These are phyloP conservation scores for Acanthosepion lycidas DNA, from an alignment of 2,888 invertebrate genomes.

Conservation along the genomic window DNA sequence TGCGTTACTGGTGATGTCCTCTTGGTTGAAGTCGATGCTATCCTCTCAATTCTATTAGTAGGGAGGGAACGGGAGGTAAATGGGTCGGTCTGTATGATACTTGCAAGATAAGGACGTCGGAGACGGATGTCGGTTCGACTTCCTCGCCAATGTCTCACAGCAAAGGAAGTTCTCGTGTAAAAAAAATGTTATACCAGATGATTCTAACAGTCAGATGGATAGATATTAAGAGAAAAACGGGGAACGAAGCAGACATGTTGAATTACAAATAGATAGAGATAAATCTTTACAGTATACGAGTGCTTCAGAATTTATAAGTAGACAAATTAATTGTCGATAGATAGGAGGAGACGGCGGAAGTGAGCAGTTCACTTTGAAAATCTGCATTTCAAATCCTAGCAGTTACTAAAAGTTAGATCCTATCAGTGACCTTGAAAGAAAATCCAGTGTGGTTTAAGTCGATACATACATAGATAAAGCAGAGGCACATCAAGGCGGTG, in stretches of 20 bases:
- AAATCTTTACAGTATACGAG: not conserved
- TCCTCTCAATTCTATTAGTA: not conserved
- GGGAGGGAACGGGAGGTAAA: not conserved
- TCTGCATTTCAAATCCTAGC: not conserved
- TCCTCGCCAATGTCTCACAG: not conserved
- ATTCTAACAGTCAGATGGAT: not conserved
- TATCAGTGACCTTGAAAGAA: too few relatives aligned
- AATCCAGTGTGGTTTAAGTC: too few relatives aligned
- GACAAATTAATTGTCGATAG: not conserved
- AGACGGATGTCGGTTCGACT: slow-evolving; percentile 15
- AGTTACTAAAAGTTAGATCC: too few relatives aligned
- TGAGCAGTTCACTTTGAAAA: not conserved
- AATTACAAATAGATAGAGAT: not conserved
- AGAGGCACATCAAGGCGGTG: too few relatives aligned
- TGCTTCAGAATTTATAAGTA: not conserved
- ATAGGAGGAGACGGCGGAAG: not conserved
- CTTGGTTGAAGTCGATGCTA: not conserved
- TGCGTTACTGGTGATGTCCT: not conserved
- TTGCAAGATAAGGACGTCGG: not conserved
- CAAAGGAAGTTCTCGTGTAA: not conserved
- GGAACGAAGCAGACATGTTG: not conserved
- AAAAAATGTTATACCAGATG: not conserved
- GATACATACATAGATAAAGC: too few relatives aligned
- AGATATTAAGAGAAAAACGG: not conserved
- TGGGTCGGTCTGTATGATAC: not conserved